Evolutionary conservation across 2,797 vertebrate genomes (phyloP).

Genomic region (Tapirus indicus): DNA sequence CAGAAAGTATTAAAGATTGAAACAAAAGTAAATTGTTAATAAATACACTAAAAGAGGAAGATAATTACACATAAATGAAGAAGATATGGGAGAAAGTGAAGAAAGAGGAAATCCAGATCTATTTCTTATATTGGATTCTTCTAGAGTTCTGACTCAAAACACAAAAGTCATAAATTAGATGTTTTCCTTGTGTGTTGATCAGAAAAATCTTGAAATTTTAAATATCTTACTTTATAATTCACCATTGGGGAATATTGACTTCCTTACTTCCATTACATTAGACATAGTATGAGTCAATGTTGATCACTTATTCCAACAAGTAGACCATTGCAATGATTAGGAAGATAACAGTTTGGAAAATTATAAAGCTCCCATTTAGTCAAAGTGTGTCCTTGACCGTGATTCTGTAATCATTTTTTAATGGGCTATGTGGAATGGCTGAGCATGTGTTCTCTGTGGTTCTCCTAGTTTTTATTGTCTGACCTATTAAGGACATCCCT

Average conservation of each 20-base stretch:
- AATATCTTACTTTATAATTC: conserved; percentile 12
- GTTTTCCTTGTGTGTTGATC: background rate
- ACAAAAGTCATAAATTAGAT: background rate
- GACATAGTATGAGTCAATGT: background rate
- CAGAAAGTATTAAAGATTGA: background rate
- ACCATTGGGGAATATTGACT: background rate
- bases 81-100: background rate
- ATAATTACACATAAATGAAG: background rate
- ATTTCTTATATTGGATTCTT: background rate
- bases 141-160: background rate
- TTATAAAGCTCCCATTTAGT: background rate
- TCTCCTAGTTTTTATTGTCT: background rate
- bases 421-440: background rate
- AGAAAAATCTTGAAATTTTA: conserved; percentile 27
- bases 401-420: conserved; percentile 9
- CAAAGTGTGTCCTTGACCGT: background rate
- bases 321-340: background rate
- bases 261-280: background rate
- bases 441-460: background rate
- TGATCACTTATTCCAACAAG: background rate
- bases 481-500: background rate
- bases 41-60: background rate
- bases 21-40: background rate
- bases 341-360: background rate
- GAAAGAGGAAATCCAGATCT: conserved; percentile 11